phyloP scores from a whole-genome alignment of 2,113 vertebrate genomes.

The Leucoraja erinaceus region DNA sequence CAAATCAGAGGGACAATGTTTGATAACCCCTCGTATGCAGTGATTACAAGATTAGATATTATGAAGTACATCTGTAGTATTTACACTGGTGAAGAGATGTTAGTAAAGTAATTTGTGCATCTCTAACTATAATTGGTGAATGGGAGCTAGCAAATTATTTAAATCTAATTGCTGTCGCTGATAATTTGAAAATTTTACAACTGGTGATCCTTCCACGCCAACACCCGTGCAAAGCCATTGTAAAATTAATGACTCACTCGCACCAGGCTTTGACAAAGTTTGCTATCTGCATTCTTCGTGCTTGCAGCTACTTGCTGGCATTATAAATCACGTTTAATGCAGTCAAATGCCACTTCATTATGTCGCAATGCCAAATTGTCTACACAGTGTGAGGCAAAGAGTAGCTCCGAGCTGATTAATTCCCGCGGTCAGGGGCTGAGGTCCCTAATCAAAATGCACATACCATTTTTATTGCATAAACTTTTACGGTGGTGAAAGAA shows the following conservation, averaged over 20 bases:
- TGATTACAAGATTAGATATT: background rate
- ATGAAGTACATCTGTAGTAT: background rate
- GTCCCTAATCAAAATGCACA: slow-evolving; percentile 22
- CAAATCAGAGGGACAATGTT: background rate
- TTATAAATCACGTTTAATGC: background rate
- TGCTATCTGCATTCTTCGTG: background rate
- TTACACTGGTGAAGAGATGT: background rate
- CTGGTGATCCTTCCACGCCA: background rate
- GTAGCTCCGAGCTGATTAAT: background rate
- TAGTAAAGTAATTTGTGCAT: background rate
- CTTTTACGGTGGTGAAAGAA: background rate
- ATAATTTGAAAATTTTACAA: background rate
- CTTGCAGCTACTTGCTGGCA: background rate
- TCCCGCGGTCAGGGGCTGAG: background rate
- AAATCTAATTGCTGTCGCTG: background rate
- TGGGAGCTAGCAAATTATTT: background rate
- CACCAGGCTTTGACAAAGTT: background rate
- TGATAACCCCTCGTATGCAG: background rate
- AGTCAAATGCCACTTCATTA: background rate
- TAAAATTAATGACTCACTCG: background rate
- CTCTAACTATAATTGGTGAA: background rate
- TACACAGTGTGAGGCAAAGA: background rate
- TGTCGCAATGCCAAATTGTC: background rate
- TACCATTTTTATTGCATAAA: slow-evolving; percentile 19
- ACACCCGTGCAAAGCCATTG: background rate